Base-by-base conservation (phyloP, 2,888 invertebrate genomes). In the Agrotis clavis region DNA sequence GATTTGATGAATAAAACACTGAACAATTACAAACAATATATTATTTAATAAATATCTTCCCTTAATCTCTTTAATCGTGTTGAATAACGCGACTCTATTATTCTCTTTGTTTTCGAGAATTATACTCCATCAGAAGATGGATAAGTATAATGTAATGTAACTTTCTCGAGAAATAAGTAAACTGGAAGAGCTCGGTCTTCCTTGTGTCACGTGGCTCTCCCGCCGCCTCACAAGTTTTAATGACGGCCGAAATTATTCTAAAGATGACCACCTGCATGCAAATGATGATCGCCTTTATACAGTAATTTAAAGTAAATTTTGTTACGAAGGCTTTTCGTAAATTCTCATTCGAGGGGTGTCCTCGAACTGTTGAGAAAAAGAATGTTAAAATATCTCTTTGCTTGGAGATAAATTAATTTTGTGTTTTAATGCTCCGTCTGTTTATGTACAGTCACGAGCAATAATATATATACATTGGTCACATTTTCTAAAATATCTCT, bases 351-450 rank as follows among this genome's bases (percentile, higher is more conserved):
- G 88, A 87, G 81, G 79, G 79, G 78, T 76, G 87, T 87, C 76
- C 84, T 84, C 82, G 82, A 85, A 84, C 74, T 70, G 64, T 65
- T 64, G 60, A 72, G 84, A 83, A 85, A 90, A 87, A 84, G 82
- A 84, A 90, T 90, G 88, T 90, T 88, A 86, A 88, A 89, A 90
- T 88, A 86, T 90, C 87, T 89, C 88, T 86, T 88, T 87, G 85
- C 88, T 87, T 83, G 74, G 80, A 83, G 87, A 89, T 91, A 91
- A 92, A 90, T 92, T 90, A 90, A 90, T 89, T 91, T 87, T 87
- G 83, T 84, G 86, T 87, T 90, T 74, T 76, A 79, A 82, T 83
- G 80, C 69, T 74, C 60, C 75, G 73, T 67, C 69, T 72, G 75
- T 82, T 77, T 70, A 82, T 62, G 71, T 67, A n/a, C n/a, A n/a